Conservation (phyloP, 2,797 vertebrate species). For the Cuculus canorus region DNA sequence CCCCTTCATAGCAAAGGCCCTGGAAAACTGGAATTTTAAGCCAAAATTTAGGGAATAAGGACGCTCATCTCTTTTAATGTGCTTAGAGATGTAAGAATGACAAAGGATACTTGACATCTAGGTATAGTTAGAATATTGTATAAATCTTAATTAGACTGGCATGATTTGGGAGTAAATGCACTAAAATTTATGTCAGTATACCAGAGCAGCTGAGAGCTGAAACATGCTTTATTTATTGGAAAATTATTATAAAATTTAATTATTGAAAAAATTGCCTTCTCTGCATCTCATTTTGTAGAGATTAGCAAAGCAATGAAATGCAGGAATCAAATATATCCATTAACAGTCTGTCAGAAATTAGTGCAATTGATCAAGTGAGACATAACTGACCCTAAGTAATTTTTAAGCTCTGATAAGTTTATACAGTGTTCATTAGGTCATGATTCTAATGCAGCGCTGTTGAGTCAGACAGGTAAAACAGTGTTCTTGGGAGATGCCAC, state of each 20-base stretch:
- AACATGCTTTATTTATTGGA: neutral
- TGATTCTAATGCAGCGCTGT: neutral
- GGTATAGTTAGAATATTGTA: neutral
- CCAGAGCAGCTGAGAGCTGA: neutral
- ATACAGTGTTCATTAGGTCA: neutral
- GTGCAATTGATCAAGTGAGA: neutral
- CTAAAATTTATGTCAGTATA: neutral
- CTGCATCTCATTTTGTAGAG: neutral
- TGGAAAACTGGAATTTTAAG: neutral
- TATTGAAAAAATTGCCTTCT: constrained; percentile 24
- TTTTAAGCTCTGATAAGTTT: neutral
- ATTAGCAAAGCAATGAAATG: constrained; percentile 24
- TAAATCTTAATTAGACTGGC: neutral
- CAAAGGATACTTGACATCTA: neutral
- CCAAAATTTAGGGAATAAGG: neutral
- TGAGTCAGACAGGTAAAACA: neutral
- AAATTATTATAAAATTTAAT: no score
- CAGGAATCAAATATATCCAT: constrained; percentile 29
- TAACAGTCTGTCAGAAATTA: constrained; percentile 37
- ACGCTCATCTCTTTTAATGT: neutral
- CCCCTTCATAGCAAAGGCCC: neutral
- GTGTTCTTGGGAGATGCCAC: neutral
- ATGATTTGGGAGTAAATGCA: neutral
- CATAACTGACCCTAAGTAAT: neutral
- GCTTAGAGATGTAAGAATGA: neutral